Conservation (phyloP, 2,888 invertebrate genomes). For the Lithophane ornitopus region DNA sequence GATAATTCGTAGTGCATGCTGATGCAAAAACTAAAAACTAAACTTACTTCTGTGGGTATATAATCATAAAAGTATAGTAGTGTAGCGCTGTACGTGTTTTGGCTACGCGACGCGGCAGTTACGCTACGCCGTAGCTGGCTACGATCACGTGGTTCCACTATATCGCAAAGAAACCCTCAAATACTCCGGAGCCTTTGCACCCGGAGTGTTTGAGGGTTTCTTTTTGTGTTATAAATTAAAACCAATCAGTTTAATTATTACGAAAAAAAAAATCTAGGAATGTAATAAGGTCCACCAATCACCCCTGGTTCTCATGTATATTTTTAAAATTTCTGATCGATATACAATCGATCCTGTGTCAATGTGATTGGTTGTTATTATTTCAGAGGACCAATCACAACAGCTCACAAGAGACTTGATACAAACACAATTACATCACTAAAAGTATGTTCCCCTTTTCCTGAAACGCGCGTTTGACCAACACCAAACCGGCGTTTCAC, state of each 20-base stretch:
- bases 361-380: background rate
- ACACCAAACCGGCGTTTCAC: background rate
- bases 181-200: too few species aligned
- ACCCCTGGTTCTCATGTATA: background rate
- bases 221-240: background rate
- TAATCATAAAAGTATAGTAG: too few species aligned
- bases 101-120: background rate
- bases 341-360: background rate
- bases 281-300: background rate
- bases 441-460: too few species aligned
- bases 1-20: too few species aligned
- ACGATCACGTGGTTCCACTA: background rate
- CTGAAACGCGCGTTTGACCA: background rate
- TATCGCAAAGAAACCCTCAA: background rate
- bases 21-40: too few species aligned
- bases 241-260: background rate
- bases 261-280: background rate
- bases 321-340: background rate
- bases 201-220: background rate
- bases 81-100: background rate
- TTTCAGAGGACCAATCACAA: too few species aligned
- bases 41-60: too few species aligned
- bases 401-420: background rate
- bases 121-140: conserved; percentile 3
- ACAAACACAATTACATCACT: too few species aligned